These are phyloP conservation scores for Danio jaintianensis DNA, from an alignment of 2,797 vertebrate genomes.

Conservation along the genomic window DNA sequence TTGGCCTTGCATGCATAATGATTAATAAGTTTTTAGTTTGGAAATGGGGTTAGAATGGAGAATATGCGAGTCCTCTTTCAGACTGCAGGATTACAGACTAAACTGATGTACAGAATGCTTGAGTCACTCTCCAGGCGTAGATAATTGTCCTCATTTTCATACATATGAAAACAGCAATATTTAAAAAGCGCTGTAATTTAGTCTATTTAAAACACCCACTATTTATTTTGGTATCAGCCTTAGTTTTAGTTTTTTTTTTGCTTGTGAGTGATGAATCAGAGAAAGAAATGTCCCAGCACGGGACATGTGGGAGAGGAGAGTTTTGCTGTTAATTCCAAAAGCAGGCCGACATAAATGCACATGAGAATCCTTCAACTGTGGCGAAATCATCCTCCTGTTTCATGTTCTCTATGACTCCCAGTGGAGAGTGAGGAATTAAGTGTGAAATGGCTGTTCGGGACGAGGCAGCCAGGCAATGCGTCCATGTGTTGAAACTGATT, in stretches of 20 bases:
- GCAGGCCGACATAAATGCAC: background rate
- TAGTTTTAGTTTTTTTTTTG: constrained; percentile 71
- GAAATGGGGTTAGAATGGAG: too few species aligned
- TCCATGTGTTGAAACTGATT: background rate
- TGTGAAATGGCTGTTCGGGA: constrained; percentile 48
- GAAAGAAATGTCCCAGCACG: constrained; percentile 78
- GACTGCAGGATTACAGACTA: too few species aligned
- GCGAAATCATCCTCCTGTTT: constrained; percentile 43
- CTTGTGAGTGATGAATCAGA: constrained; percentile 80
- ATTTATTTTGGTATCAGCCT: constrained; percentile 80
- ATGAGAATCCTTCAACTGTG: constrained; percentile 40
- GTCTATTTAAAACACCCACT: constrained; percentile 70
- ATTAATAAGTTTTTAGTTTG: too few species aligned
- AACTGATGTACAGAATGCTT: constrained; percentile 60
- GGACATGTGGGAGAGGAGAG: constrained; percentile 91
- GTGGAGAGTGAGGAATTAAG: background rate
- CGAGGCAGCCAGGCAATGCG: background rate
- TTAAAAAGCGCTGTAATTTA: constrained; percentile 73
- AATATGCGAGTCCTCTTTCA: too few species aligned
- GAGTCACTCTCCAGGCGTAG: constrained; percentile 76
- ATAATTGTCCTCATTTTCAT: constrained; percentile 74
- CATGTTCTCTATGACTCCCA: constrained; percentile 23
- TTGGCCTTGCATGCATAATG: too few species aligned
- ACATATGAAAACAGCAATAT: constrained; percentile 73
- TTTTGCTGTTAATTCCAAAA: constrained; percentile 64